Base-by-base conservation (phyloP, 2,113 vertebrate genomes). In the Eulacestoma nigropectus region DNA sequence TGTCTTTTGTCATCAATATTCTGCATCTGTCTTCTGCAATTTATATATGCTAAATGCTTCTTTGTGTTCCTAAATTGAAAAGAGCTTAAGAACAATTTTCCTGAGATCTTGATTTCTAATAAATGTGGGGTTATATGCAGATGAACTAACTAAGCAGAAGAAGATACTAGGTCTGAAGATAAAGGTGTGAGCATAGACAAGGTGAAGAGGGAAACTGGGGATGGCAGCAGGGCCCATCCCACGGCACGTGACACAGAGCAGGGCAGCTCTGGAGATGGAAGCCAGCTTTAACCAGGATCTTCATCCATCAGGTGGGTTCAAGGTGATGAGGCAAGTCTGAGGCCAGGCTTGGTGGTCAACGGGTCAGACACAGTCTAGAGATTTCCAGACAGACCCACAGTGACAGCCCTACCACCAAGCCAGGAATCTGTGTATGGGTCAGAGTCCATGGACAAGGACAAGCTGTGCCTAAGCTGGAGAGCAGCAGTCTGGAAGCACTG, bases 401-500 rank as follows among this genome's bases (percentile, higher is more conserved):
- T 0, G 3, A n/a, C 22, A 57, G 20, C 7, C 33, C 59, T 60
- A 7, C 25, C 29, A 20, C 16, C 26, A 16, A 20, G 4, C 25
- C 62, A 75, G 23, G 37, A 80, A 63, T 20, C 6, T 2, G 1
- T 4, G 1, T 9, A 7, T 1, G 4, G 12, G 11, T 6, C 29
- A 26, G 22, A 4, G 7, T 49, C 47, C 20, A 4, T 1, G 15
- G 6, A 13, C 25, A 86, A 7, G 4, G 4, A 33, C 17, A 69
- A 63, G 5, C 29, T 37, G 3, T 4, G 1, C 25, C 25, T 16
- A 18, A 37, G 1, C 5, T 9, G 0, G 23, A 86, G 9, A 52
- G 4, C 23, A 74, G 2, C 16, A 35, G 3, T 2, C 14, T 21
- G 6, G 17, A 33, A 79, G 4, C 26, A 11, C 5, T 9, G 4